Conservation (phyloP, 2,113 vertebrate species). For the Saccopteryx leptura region DNA sequence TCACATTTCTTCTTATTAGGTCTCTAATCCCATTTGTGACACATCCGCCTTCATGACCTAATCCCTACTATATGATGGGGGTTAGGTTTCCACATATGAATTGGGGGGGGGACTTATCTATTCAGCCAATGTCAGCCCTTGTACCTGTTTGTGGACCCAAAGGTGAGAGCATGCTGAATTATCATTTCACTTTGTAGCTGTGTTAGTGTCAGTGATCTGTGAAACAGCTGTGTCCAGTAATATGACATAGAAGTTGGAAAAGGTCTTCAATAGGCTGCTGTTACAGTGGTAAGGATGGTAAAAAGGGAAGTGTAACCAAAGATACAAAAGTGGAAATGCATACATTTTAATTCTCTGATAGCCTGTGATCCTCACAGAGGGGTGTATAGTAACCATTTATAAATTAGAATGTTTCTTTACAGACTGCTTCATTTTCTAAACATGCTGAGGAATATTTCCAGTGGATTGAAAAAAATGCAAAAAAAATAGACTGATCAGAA, state of each 20-base stretch:
- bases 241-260: background rate
- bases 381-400: background rate
- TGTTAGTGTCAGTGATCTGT: background rate
- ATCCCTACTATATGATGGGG: background rate
- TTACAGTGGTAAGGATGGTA: too few relatives aligned
- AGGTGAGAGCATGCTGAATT: background rate
- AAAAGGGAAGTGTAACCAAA: background rate
- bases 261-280: background rate
- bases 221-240: background rate
- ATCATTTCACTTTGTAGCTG: background rate
- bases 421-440: conserved; percentile 56
- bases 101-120: background rate
- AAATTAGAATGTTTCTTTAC: conserved; percentile 51
- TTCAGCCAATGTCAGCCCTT: background rate
- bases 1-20: background rate
- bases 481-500: conserved; percentile 1
- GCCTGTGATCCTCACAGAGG: background rate
- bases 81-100: background rate
- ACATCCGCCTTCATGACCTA: background rate
- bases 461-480: background rate
- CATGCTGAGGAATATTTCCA: conserved; percentile 20
- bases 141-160: background rate
- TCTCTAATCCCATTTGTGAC: background rate
- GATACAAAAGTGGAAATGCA: background rate
- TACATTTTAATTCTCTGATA: background rate